Base-by-base conservation (phyloP, 2,113 vertebrate genomes). In the Gambusia holbrooki region DNA sequence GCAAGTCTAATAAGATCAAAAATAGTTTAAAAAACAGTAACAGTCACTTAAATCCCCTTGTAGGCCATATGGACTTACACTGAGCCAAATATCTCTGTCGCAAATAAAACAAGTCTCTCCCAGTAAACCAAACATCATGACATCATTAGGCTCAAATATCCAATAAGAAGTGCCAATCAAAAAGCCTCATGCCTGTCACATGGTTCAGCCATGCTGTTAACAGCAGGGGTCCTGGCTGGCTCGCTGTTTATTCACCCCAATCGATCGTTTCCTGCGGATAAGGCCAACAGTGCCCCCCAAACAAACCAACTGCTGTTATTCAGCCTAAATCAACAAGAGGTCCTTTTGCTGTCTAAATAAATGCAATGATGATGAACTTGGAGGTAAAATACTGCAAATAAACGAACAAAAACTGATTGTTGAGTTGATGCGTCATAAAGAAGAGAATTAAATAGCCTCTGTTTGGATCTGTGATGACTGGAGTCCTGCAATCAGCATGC, bases 211-310 rank as follows among this genome's bases (percentile, higher is more conserved):
- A 40, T 82, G 85, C 88, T 91, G 91, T 77, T 74, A 76, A 51
- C 84, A 83, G 74, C 73, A 62, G 76, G 86, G 85, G 73, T 80
- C 70, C 83, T 88, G 85, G 83, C 87, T 78, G 76, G 30, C 83
- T 87, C 76, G 35, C 78, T 92, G 88, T 92, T 92, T 92, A 90
- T 92, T 89, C 87, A 86, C 80, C 83, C 83, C 40, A 33, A 93
- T 92, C 88, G 84, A 93, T 91, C 40, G 51, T 63, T 90, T 89
- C 92, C 87, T 76, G 90, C 51, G 71, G 90, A 78, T 90, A 91
- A 90, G 85, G n/a, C 83, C 86, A 87, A 87, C 85, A 87, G 79
- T 33, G 83, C 84, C 71, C 65, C 79, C 80, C 67, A 81, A 85
- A 89, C 88, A 86, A 90, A 88, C 84, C 88, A 73, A 88, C 90